Conservation (phyloP, 2,113 vertebrate genomes). For the Entelurus aequoreus region DNA sequence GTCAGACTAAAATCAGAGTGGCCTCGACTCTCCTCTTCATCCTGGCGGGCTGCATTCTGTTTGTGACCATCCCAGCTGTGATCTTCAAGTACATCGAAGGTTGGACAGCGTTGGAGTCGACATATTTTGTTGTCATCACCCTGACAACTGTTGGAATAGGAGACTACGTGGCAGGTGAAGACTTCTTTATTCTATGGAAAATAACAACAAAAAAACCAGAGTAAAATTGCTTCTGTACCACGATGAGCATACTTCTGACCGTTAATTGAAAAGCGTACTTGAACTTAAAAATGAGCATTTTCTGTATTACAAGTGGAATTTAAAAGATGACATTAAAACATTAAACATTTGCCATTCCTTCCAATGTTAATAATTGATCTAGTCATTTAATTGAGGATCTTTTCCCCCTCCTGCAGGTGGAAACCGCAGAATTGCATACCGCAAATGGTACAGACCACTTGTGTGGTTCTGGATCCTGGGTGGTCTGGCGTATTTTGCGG, state of each 20-base stretch:
- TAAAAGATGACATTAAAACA: no score
- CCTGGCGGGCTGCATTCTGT: slow-evolving; percentile 79
- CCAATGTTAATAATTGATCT: no score
- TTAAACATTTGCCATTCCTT: no score
- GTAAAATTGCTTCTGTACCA: neutral
- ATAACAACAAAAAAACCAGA: neutral
- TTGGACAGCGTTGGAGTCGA: slow-evolving; percentile 78
- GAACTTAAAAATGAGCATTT: no score
- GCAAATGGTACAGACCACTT: slow-evolving; percentile 88
- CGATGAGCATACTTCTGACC: no score
- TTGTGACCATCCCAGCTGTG: slow-evolving; percentile 78
- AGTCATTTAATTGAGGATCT: neutral
- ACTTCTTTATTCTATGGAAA: neutral
- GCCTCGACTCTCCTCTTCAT: slow-evolving; percentile 82
- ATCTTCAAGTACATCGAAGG: slow-evolving; percentile 79
- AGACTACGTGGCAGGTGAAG: slow-evolving; percentile 82
- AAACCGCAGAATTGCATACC: slow-evolving; percentile 82
- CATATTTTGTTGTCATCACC: slow-evolving; percentile 84
- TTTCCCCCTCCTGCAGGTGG: slow-evolving; percentile 72
- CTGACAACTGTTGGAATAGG: slow-evolving; percentile 85
- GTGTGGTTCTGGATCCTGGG: slow-evolving; percentile 98
- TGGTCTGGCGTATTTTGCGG: slow-evolving; percentile 92
- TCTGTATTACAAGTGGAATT: no score
- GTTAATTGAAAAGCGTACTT: no score
- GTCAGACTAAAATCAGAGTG: slow-evolving; percentile 76